Evolutionary conservation across 2,888 invertebrate genomes (phyloP).

Genomic region (Cerastoderma edule): DNA sequence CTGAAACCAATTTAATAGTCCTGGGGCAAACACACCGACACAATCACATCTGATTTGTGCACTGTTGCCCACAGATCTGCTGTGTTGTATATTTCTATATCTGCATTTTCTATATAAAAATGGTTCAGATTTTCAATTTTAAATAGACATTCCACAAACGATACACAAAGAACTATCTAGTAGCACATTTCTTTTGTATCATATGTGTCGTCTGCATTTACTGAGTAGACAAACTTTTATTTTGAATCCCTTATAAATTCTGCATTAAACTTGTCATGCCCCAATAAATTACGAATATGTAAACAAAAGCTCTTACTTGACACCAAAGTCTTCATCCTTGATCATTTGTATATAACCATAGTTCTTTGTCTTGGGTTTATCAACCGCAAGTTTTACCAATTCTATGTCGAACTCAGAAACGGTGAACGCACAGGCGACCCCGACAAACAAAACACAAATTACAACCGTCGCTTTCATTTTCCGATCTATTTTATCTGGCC

Average conservation of each 20-base stretch:
- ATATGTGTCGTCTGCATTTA: background rate
- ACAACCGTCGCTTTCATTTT: background rate
- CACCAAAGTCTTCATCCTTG: conserved; percentile 43
- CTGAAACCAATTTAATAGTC: no score
- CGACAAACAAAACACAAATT: background rate
- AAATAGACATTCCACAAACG: background rate
- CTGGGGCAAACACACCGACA: no score
- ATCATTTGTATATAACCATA: conserved; percentile 40
- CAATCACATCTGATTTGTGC: no score
- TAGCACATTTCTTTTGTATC: background rate
- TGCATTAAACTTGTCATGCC: background rate
- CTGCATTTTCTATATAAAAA: no score
- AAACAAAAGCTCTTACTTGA: conserved; percentile 35
- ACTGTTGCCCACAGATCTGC: no score
- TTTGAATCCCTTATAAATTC: background rate
- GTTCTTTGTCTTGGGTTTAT: conserved; percentile 24
- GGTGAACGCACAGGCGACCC: background rate
- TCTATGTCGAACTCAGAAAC: background rate
- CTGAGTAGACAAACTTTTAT: background rate
- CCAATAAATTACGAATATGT: background rate
- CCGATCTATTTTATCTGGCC: background rate
- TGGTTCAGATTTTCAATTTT: no score
- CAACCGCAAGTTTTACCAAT: no score
- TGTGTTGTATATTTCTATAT: no score
- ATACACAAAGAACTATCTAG: background rate